phyloP scores from a whole-genome alignment of 23 tunicate species.

The Trididemnum nubilum region DNA sequence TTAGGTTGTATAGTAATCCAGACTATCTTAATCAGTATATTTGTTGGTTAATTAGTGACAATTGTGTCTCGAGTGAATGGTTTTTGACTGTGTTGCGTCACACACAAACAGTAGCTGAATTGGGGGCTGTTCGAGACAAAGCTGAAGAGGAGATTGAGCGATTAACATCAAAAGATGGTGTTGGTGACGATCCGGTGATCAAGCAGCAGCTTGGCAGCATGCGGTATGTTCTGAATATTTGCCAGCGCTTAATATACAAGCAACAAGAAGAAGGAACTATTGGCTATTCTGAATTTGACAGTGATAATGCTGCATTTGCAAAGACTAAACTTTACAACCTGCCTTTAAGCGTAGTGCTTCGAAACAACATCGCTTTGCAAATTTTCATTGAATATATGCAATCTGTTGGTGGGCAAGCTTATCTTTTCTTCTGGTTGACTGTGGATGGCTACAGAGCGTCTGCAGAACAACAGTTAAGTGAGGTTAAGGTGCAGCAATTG shows the following conservation, averaged over 20 bases:
- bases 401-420: constrained; percentile 86
- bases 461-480: constrained; percentile 88
- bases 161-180: constrained; percentile 73
- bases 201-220: constrained; percentile 90
- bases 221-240: constrained; percentile 68
- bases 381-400: constrained; percentile 94
- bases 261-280: constrained; percentile 53
- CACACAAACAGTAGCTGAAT: constrained; percentile 59
- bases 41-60: constrained; percentile 87
- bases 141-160: constrained; percentile 79
- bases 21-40: constrained; percentile 93
- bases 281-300: constrained; percentile 20
- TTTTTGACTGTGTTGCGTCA: constrained; percentile 70
- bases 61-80: constrained; percentile 84
- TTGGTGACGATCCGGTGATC: constrained; percentile 78
- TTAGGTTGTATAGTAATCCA: constrained; percentile 78
- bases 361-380: constrained; percentile 88
- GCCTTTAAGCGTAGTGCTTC: constrained; percentile 71
- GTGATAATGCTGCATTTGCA: not conserved
- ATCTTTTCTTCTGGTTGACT: constrained; percentile 92
- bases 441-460: constrained; percentile 94
- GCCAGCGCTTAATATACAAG: constrained; percentile 59
- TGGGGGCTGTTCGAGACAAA: constrained; percentile 68
- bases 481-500: constrained; percentile 70
- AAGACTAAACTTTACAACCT: constrained; percentile 68